Percentiles rank a stretch among this genome's conserved stretches.
phyloP scores from a whole-genome alignment of 2,113 vertebrate genomes.

The Mormyrus lacerda region DNA sequence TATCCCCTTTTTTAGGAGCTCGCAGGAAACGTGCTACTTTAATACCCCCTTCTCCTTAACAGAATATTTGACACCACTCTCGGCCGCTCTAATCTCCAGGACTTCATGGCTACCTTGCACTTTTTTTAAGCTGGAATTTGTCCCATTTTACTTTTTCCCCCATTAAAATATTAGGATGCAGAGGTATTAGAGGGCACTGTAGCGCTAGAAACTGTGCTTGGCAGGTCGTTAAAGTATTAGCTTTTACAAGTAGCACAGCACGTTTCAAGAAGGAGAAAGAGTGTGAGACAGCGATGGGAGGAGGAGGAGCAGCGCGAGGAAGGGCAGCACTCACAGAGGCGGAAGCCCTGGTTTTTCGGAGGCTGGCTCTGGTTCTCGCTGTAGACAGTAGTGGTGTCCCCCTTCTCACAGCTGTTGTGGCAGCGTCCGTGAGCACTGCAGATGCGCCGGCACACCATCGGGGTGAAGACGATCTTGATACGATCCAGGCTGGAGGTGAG shows the following conservation, averaged over 20 bases:
- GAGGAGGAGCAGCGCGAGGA: not conserved
- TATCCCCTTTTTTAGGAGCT: not conserved
- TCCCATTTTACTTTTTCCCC: not conserved
- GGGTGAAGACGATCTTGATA: conserved; percentile 70
- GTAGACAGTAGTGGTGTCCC: conserved; percentile 65
- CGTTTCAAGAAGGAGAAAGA: not conserved
- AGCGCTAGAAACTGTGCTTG: not conserved
- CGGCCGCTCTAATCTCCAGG: not conserved
- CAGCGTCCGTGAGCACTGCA: conserved; percentile 55
- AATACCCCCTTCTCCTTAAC: conserved; percentile 7
- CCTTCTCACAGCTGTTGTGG: conserved; percentile 65
- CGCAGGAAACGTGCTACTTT: not conserved
- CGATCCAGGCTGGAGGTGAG: conserved; percentile 61
- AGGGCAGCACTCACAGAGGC: conserved; percentile 63
- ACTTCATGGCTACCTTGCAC: not conserved
- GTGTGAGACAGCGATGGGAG: not conserved
- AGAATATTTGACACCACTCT: not conserved
- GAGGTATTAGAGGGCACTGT: not conserved
- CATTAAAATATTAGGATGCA: conserved; percentile 3
- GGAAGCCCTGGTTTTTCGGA: conserved; percentile 57
- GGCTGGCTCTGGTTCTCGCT: conserved; percentile 54
- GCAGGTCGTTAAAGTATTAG: too few relatives aligned
- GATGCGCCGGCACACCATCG: conserved; percentile 59
- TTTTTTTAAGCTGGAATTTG: not conserved
- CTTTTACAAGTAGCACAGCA: not conserved